Evolutionary conservation across 2,113 vertebrate species (phyloP).

Genomic region (Cyrtonyx montezumae): DNA sequence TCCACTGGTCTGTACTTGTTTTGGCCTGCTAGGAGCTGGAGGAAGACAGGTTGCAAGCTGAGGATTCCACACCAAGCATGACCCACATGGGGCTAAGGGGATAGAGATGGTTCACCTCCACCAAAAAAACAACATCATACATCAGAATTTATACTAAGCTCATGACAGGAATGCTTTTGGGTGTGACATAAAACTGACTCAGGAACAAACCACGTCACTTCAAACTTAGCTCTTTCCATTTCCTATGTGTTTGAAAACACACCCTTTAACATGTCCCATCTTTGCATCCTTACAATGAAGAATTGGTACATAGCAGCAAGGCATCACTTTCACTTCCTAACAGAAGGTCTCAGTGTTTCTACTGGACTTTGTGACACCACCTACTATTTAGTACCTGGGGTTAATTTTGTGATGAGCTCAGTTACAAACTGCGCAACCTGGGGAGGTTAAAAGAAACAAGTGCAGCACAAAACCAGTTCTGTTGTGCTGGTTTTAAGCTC

Average conservation of each 20-base stretch:
- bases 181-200: background rate
- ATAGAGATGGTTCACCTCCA: background rate
- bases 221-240: background rate
- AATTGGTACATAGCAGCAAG: background rate
- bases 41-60: background rate
- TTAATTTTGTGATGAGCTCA: background rate
- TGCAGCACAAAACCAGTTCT: background rate
- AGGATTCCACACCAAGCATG: background rate
- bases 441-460: background rate
- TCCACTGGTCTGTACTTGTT: background rate
- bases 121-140: background rate
- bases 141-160: background rate
- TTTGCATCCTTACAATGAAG: background rate
- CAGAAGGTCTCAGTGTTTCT: background rate
- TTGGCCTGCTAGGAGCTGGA: background rate
- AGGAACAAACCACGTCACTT: background rate
- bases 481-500: background rate
- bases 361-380: background rate
- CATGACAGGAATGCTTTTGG: background rate
- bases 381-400: background rate
- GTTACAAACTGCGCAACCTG: background rate
- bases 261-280: background rate
- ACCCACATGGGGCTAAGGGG: background rate
- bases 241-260: background rate
- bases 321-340: background rate